Conservation (phyloP, 2,888 invertebrate genomes). For the Drosophila koepferae region DNA sequence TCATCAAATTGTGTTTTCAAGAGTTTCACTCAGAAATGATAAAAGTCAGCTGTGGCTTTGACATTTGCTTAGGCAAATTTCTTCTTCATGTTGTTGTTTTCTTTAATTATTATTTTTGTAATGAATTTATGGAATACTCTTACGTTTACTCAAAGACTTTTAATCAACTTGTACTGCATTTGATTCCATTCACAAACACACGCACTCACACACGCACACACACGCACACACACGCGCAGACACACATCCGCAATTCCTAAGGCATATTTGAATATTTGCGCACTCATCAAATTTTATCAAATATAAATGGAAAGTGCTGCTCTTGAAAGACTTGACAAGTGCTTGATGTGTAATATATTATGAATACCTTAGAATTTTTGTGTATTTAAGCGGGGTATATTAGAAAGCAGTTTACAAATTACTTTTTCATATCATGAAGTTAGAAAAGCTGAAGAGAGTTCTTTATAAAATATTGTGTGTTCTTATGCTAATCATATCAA, state of each 20-base stretch:
- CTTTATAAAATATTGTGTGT: too few relatives aligned
- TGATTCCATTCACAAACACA: conserved; percentile 25
- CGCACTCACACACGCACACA: conserved; percentile 8
- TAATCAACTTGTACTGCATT: conserved; percentile 39
- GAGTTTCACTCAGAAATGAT: conserved; percentile 2
- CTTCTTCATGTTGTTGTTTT: conserved; percentile 8
- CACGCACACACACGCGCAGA: neutral
- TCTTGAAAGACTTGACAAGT: conserved; percentile 29
- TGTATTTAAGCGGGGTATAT: neutral
- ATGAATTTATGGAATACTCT: conserved; percentile 34
- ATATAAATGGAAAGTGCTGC: conserved; percentile 33
- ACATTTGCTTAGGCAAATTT: conserved; percentile 22
- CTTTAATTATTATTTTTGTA: conserved; percentile 24
- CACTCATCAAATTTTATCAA: conserved; percentile 41
- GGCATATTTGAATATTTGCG: conserved; percentile 46
- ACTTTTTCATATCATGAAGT: too few relatives aligned
- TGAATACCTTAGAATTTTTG: neutral
- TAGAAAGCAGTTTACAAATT: neutral
- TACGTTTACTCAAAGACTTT: conserved; percentile 46
- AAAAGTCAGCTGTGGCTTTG: conserved; percentile 4
- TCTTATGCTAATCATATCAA: too few relatives aligned
- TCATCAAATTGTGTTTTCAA: neutral
- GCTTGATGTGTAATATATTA: conserved; percentile 5
- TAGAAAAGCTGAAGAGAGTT: too few relatives aligned
- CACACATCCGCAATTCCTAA: conserved; percentile 28